Evolutionary conservation across 2,797 vertebrate genomes (phyloP), one percentile per base, ranked within the genome.

Genomic region (Sebastes melanostomus): DNA sequence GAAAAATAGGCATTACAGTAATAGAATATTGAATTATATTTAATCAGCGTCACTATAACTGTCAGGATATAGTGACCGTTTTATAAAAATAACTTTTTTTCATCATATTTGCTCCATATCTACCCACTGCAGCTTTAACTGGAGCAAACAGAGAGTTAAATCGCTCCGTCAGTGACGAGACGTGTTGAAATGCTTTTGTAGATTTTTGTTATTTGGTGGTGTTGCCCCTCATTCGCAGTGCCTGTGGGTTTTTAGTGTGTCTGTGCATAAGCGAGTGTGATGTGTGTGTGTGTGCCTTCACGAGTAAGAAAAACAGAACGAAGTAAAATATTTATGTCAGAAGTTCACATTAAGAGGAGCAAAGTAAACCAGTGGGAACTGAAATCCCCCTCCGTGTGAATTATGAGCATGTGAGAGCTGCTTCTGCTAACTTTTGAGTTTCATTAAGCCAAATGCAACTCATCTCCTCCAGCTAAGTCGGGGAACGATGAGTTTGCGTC

Each of bases 291-390:
- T 74, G 60, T 69, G 60, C 60, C 22, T 77, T 25, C 25, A 12
- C 4, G 14, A 79, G 68, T 6, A 29, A 20, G 59, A 27, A 82
- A 83, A 82, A 76, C 73, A 77, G 55, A 74, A 55, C 30, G 73
- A 80, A 78, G 77, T 88, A 22, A 87, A 90, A 90, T 87, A 85
- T 91, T 88, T 59, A 87, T 84, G 70, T 76, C 69, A 66, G 78
- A 85, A 78, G 80, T 89, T 90, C 80, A 78, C 78, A 87, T 89
- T 78, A 87, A 80, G 81, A 82, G 69, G 59, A 85, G 75, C 66
- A 82, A 84, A 88, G 80, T 77, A 80, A 84, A 86, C 79, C 79
- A 25, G 70, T 8, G 68, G 86, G 84, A 88, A 10, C 25, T 56
- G 50, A 73, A 79, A 61, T 32, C 42, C 66, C 63, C 20, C 46